Evolutionary conservation across 2,797 vertebrate genomes (phyloP), one percentile per base, ranked within the genome.

Genomic region (Lutra lutra): DNA sequence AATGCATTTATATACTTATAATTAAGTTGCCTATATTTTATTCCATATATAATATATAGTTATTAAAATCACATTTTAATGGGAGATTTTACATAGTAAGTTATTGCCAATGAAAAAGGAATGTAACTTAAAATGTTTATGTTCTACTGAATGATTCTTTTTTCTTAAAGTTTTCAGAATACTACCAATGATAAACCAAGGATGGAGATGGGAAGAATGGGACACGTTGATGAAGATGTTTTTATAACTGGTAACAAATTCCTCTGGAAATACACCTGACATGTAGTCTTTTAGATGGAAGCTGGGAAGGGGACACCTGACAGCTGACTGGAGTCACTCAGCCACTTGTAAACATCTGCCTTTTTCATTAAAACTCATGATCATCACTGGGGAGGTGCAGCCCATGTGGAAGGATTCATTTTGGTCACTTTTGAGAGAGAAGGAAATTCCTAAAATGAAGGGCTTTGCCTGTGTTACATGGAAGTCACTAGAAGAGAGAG

Each of bases 11-110:
- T 98, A 91, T 89, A 96, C 78, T 98, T 95, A 83, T 89, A 46
- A 7, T 97, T 98, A 96, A 82, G 72, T 98, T 98, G 97, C 96
- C 89, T 98, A 97, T 98, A 98, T 98, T 97, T 98, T 98, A 98
- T 98, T 97, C 89, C 93, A 87, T 97, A 90, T 97, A 89, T 97
- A 97, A 98, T 96, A 98, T 97, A 97, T 40, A 98, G 90, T 97
- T 98, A 98, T 95, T 93, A 96, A 97, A 97, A 98, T 97, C 98
- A 97, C 95, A 97, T 93, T 97, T 97, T 91, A 95, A 88, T 97
- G n/a, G 62, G 89, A 96, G 48, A 77, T 96, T 98, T 98, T 98
- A 97, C 96, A 98, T 97, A 94, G 98, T 98, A 98, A 98, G 94
- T 97, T 98, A 97, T 79, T 98, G 93, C 77, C 95, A 98, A 64